Percentiles rank a stretch among this genome's conserved stretches.
Conservation (phyloP, 2,888 invertebrate species). For the Poecilus cupreus region DNA sequence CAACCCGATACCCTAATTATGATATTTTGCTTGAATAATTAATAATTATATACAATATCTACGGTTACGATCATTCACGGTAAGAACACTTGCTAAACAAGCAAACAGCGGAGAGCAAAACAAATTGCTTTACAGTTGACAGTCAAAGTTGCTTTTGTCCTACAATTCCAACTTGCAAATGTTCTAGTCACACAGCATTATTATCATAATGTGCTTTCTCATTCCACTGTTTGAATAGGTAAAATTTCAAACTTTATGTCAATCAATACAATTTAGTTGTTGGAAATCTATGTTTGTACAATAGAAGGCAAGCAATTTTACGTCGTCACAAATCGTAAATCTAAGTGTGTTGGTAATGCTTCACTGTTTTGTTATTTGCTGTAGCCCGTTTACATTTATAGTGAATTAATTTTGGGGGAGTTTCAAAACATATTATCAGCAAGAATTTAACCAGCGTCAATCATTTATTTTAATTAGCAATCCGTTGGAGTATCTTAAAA, state of each 20-base stretch:
- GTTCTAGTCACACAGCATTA: too few relatives aligned
- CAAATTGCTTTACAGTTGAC: neutral
- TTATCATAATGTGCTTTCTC: too few relatives aligned
- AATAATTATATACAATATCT: neutral
- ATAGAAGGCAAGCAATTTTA: neutral
- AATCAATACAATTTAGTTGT: neutral
- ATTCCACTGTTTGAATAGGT: too few relatives aligned
- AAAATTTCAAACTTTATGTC: neutral
- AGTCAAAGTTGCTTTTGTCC: too few relatives aligned
- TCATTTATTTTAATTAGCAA: too few relatives aligned
- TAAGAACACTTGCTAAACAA: neutral
- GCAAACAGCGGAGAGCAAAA: neutral
- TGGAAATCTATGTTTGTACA: neutral
- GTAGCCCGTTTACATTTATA: too few relatives aligned
- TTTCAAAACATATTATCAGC: too few relatives aligned
- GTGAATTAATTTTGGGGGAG: too few relatives aligned
- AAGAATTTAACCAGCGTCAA: too few relatives aligned
- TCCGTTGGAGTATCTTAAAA: too few relatives aligned
- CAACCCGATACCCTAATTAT: too few relatives aligned
- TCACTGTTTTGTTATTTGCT: neutral
- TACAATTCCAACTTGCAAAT: too few relatives aligned
- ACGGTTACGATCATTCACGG: neutral
- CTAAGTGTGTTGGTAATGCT: neutral
- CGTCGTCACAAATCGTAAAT: neutral
- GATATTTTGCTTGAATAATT: neutral